These are phyloP conservation scores for Noctua pronuba DNA, from an alignment of 2,888 invertebrate genomes.

Conservation along the genomic window DNA sequence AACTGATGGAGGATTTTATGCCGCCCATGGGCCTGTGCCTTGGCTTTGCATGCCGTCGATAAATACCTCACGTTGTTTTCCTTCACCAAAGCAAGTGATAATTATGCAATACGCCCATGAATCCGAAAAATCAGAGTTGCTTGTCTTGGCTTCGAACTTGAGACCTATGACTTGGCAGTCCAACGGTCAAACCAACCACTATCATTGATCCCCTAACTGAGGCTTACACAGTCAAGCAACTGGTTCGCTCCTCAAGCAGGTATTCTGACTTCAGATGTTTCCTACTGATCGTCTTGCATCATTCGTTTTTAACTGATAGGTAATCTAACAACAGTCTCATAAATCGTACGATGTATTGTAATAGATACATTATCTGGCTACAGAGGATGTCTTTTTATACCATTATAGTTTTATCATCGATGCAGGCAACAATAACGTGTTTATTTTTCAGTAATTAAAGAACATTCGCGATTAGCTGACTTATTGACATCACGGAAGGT, in stretches of 20 bases:
- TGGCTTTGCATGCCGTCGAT: no score
- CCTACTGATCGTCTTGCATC: background rate
- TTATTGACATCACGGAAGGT: slow-evolving; percentile 37
- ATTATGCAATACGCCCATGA: no score
- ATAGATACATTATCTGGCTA: slow-evolving; percentile 20
- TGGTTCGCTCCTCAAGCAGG: background rate
- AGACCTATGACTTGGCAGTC: no score
- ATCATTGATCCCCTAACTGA: background rate
- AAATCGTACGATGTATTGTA: slow-evolving; percentile 22
- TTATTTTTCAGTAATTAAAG: slow-evolving; percentile 41
- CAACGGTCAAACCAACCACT: no score
- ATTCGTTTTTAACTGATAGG: background rate
- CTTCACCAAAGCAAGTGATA: no score
- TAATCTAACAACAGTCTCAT: background rate
- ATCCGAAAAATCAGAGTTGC: no score
- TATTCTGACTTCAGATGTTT: background rate
- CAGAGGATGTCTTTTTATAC: slow-evolving; percentile 24
- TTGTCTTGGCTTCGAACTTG: no score
- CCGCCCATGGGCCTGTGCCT: no score
- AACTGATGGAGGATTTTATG: no score
- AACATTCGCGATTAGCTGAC: slow-evolving; percentile 20
- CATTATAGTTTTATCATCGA: slow-evolving; percentile 15
- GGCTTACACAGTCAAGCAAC: background rate
- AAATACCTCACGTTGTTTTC: no score
- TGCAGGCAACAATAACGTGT: slow-evolving; percentile 21